Percentiles rank a stretch among this genome's conserved stretches.
Conservation (phyloP, 2,797 vertebrate genomes). For the Phalloptychus januarius region DNA sequence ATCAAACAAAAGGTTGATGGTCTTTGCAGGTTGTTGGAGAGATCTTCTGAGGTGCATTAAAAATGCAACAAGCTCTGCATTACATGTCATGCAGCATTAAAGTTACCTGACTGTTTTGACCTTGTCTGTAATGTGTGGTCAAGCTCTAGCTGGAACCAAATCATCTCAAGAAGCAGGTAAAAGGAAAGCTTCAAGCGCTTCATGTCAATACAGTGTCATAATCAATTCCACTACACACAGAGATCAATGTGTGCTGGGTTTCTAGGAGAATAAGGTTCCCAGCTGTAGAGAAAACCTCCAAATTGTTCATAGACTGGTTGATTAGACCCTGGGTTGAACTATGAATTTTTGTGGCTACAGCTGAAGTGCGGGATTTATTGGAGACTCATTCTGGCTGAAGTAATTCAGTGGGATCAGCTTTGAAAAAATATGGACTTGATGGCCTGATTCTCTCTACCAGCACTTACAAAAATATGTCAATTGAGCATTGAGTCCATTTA, state of each 20-base stretch:
- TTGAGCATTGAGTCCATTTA: background rate
- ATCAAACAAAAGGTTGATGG: background rate
- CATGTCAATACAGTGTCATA: background rate
- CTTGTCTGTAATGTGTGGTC: background rate
- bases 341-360: background rate
- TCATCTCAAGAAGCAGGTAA: background rate
- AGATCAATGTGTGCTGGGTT: background rate
- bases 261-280: background rate
- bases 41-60: background rate
- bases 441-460: background rate
- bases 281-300: background rate
- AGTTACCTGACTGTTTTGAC: background rate
- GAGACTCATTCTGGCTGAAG: background rate
- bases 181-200: background rate
- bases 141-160: background rate
- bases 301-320: background rate
- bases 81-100: background rate
- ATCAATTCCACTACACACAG: background rate
- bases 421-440: background rate
- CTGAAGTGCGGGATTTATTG: background rate
- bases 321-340: background rate
- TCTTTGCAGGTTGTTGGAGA: background rate
- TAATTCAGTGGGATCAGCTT: background rate
- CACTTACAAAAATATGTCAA: background rate
- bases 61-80: background rate